These are phyloP conservation scores for Bovichtus variegatus DNA, from an alignment of 2,797 vertebrate species.

Conservation along the genomic window DNA sequence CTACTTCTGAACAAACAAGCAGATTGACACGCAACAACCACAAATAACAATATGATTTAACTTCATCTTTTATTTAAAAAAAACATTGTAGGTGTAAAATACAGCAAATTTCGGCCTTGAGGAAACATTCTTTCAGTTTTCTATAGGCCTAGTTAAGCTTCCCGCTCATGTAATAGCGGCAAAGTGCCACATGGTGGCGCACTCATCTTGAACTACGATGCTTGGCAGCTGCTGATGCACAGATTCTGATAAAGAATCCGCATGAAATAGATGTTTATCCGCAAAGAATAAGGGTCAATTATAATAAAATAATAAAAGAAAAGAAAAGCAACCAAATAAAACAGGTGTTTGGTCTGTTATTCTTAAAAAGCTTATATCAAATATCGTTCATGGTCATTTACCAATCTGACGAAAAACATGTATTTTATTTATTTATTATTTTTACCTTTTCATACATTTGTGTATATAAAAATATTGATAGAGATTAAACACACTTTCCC, in stretches of 20 bases:
- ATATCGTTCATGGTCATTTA: not conserved
- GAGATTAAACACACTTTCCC: not conserved
- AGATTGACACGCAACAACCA: not conserved
- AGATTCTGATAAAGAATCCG: not conserved
- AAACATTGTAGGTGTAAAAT: not conserved
- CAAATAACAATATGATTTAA: too few relatives aligned
- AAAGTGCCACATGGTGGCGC: constrained; percentile 62
- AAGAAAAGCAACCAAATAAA: too few relatives aligned
- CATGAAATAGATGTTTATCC: not conserved
- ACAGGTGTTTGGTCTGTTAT: not conserved
- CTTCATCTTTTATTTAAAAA: not conserved
- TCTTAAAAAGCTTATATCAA: not conserved
- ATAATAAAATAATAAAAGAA: not conserved
- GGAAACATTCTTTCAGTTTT: too few relatives aligned
- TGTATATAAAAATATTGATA: not conserved
- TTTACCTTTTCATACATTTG: not conserved
- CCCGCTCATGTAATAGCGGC: constrained; percentile 29
- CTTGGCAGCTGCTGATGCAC: not conserved
- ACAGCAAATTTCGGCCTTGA: too few relatives aligned
- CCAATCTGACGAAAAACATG: not conserved
- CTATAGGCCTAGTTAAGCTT: too few relatives aligned
- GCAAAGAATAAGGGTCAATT: not conserved
- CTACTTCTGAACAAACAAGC: not conserved
- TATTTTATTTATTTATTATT: not conserved
- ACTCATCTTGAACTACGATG: constrained; percentile 48